These are phyloP conservation scores for Epinotia nisella DNA, from an alignment of 2,888 invertebrate species.

Conservation along the genomic window DNA sequence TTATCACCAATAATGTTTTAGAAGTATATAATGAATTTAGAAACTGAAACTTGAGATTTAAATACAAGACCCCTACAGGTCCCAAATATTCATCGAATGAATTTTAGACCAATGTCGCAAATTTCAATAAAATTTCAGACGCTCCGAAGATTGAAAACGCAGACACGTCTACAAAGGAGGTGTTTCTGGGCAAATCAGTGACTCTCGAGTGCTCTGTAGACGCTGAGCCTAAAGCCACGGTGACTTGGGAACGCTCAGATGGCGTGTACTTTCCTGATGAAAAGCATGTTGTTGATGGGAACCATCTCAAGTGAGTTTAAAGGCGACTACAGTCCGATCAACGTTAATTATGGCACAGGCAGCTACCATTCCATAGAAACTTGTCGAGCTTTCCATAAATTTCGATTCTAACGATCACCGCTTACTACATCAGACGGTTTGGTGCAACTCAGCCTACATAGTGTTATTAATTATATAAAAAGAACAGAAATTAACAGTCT, in stretches of 20 bases:
- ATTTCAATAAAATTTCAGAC: slow-evolving; percentile 55
- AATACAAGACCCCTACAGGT: too few relatives aligned
- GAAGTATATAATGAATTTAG: too few relatives aligned
- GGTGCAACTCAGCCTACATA: too few relatives aligned
- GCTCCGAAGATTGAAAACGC: slow-evolving; percentile 63
- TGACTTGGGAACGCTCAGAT: slow-evolving; percentile 67
- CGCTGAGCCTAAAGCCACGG: slow-evolving; percentile 62
- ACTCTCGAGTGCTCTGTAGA: slow-evolving; percentile 65
- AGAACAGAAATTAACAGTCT: too few relatives aligned
- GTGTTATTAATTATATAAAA: too few relatives aligned
- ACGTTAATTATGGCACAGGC: not conserved
- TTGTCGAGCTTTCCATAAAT: too few relatives aligned
- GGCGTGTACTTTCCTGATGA: slow-evolving; percentile 58
- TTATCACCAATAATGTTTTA: too few relatives aligned
- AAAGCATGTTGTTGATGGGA: slow-evolving; percentile 59
- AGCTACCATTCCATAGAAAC: not conserved
- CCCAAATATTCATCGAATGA: too few relatives aligned
- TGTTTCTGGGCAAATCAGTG: slow-evolving; percentile 60
- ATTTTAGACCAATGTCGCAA: not conserved
- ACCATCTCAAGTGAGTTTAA: slow-evolving; percentile 61
- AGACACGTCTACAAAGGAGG: slow-evolving; percentile 50
- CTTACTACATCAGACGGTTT: too few relatives aligned
- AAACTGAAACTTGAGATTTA: too few relatives aligned
- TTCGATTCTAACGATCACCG: too few relatives aligned
- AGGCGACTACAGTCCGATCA: too few relatives aligned